Evolutionary conservation across 2,888 invertebrate species (phyloP).

Genomic region (Brenthis daphne): DNA sequence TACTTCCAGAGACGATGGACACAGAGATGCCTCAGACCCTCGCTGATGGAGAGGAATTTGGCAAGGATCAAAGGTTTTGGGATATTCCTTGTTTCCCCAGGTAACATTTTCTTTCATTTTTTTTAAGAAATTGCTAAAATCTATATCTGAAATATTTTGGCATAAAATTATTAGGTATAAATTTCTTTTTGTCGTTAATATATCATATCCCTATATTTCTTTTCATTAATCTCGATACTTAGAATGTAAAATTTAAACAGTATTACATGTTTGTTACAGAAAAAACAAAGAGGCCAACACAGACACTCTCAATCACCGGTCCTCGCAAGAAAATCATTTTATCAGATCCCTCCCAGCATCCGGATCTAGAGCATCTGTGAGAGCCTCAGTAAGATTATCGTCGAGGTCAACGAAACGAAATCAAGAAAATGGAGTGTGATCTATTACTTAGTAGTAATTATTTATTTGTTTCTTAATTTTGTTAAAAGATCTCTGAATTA

Average conservation of each 20-base stretch:
- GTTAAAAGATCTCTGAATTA: slow-evolving; percentile 12
- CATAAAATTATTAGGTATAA: no score
- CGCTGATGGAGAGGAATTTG: slow-evolving; percentile 93
- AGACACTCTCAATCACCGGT: slow-evolving; percentile 54
- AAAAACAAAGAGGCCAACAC: slow-evolving; percentile 53
- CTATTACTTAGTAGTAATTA: slow-evolving; percentile 12
- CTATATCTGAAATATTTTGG: no score
- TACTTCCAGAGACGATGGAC: slow-evolving; percentile 92
- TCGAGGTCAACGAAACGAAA: slow-evolving; percentile 47
- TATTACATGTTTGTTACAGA: slow-evolving; percentile 44
- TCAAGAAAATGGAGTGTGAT: slow-evolving; percentile 16
- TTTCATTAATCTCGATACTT: no score
- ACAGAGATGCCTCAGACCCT: slow-evolving; percentile 93
- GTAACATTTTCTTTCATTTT: slow-evolving; percentile 56
- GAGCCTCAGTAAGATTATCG: slow-evolving; percentile 67
- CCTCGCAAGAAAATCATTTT: slow-evolving; percentile 53
- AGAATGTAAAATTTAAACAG: no score
- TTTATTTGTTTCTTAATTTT: slow-evolving; percentile 22
- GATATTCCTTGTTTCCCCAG: slow-evolving; percentile 90
- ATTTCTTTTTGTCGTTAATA: no score
- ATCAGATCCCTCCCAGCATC: slow-evolving; percentile 61
- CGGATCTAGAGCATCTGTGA: slow-evolving; percentile 64
- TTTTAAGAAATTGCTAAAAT: neutral
- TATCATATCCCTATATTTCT: no score
- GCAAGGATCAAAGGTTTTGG: slow-evolving; percentile 89